Evolutionary conservation across 2,888 invertebrate species (phyloP).

Genomic region (Dinocampus coccinellae): DNA sequence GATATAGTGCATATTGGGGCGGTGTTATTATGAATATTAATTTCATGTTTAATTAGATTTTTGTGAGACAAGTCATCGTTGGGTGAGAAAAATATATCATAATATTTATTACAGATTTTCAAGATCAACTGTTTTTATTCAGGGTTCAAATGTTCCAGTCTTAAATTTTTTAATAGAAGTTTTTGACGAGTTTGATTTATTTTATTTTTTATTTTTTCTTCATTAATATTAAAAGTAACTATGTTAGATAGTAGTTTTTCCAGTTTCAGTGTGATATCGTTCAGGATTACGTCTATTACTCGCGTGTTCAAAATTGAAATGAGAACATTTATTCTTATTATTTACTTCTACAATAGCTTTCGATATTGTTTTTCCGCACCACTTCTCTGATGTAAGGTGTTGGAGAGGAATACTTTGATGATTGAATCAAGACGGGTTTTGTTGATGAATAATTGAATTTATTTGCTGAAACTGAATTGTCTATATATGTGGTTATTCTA

Average conservation of each 20-base stretch:
- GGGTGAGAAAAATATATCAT: slow-evolving; percentile 40
- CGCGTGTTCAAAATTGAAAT: background rate
- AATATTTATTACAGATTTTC: slow-evolving; percentile 28
- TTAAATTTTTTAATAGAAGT: slow-evolving; percentile 36
- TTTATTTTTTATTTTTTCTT: background rate
- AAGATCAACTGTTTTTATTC: slow-evolving; percentile 33
- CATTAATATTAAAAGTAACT: background rate
- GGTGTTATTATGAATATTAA: slow-evolving; percentile 21
- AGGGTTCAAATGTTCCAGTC: slow-evolving; percentile 35
- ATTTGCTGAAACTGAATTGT: too few relatives aligned
- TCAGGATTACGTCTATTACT: background rate
- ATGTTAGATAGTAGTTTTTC: background rate
- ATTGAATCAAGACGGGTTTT: too few relatives aligned
- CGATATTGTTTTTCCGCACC: too few relatives aligned
- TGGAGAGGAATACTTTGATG: too few relatives aligned
- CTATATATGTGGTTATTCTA: too few relatives aligned
- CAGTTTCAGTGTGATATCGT: background rate
- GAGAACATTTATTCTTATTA: slow-evolving; percentile 6
- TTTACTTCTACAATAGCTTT: slow-evolving; percentile 4
- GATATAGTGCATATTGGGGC: slow-evolving; percentile 39
- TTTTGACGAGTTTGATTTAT: slow-evolving; percentile 28
- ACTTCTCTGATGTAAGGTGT: too few relatives aligned
- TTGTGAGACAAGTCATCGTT: slow-evolving; percentile 38
- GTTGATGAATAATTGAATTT: too few relatives aligned
- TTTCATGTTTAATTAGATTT: slow-evolving; percentile 31